Evolutionary conservation across 2,888 invertebrate genomes (phyloP).

Genomic region (Anodontia alba): DNA sequence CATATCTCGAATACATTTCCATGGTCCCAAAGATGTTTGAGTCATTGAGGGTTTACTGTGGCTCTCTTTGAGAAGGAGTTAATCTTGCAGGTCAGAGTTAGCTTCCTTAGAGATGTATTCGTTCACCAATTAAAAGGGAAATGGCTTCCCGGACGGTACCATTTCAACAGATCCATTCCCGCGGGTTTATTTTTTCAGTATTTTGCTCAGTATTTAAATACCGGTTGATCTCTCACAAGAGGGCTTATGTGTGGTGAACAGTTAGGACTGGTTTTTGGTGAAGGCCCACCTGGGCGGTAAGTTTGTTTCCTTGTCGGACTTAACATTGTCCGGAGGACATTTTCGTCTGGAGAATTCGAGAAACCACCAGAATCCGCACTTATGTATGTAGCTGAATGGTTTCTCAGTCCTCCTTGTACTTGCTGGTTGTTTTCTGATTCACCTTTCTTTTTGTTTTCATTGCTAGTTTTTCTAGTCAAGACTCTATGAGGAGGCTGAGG

Average conservation of each 20-base stretch:
- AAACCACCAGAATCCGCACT: background rate
- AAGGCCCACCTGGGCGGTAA: background rate
- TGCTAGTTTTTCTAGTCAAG: background rate
- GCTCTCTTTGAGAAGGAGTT: too few species aligned
- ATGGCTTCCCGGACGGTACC: too few species aligned
- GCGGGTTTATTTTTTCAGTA: too few species aligned
- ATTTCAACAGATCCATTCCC: too few species aligned
- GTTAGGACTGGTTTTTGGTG: background rate
- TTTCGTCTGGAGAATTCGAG: background rate
- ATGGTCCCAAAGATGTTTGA: too few species aligned
- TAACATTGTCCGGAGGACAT: background rate
- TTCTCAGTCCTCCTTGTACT: background rate
- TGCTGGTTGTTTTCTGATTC: background rate
- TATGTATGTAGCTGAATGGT: background rate
- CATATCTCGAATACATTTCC: too few species aligned
- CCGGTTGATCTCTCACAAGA: background rate
- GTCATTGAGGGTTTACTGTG: too few species aligned
- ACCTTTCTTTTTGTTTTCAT: background rate
- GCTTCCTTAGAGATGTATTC: too few species aligned
- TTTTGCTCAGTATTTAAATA: slow-evolving; percentile 19
- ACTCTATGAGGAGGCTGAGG: background rate
- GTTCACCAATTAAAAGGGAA: too few species aligned
- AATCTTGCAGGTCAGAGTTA: too few species aligned
- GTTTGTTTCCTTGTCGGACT: background rate
- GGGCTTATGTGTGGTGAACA: slow-evolving; percentile 16